Evolutionary conservation across 2,888 invertebrate genomes (phyloP), one percentile per base, ranked within the genome.

Genomic region (Gymnoscelis rufifasciata): DNA sequence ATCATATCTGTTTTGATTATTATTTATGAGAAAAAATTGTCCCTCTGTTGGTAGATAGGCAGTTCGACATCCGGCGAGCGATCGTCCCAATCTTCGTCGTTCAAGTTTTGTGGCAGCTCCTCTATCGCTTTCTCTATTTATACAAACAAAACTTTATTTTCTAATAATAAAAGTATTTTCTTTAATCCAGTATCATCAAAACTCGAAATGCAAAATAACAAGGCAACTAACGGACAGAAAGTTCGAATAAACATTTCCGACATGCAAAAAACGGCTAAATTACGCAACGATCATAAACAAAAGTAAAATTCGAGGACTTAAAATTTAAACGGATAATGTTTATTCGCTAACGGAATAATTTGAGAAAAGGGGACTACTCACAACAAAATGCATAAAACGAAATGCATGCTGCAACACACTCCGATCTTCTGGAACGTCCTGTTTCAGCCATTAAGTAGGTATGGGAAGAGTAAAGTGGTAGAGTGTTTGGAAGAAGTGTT

Each of bases 21-120:
- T 31, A 3, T 59, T 82, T 88, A 91, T 51, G 90, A 90, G 76
- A 93, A 95, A 87, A 92, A 95, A 78, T 95, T 95, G 71, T 95
- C 95, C 71, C 95, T 91, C 80, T 95, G 95, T 79, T 96, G 95
- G 73, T 94, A 94, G 56, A 95, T 90, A 42, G 95, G 95, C 73
- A 95, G 89, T 72, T 94, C 92, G 43, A 93, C 93, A 62, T 92
- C 92, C 28, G 95, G 95, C 38, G 94, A 93, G 14, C 90, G 89
- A 67, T 94, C 93, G 44, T 93, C 94, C 60, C 92, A 92, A 46
- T 94, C 93, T 52, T 90, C 88, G 60, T 83, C 84, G 48, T 88
- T 74, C 49, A 87, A 79, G 60, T 91, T 89, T 50, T 89, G 79
- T 45, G 93, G 93, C 74, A 93, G 87, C 65, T 91, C 91, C 65